phyloP scores from a whole-genome alignment of 2,797 vertebrate genomes.

The Lepilemur septentrionalis region DNA sequence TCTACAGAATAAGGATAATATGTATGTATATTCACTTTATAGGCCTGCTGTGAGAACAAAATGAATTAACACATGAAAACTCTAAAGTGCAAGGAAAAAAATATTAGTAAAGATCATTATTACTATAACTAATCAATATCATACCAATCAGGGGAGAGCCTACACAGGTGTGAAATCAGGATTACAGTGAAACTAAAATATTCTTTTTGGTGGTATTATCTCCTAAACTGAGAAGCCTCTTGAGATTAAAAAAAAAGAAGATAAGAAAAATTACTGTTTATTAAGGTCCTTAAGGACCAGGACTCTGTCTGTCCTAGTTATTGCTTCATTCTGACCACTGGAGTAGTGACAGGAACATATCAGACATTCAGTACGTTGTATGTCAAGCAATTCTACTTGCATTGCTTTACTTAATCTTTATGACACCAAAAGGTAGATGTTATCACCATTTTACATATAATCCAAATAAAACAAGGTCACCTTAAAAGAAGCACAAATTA shows the following conservation, averaged over 20 bases:
- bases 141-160: neutral
- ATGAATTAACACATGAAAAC: neutral
- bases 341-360: neutral
- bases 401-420: neutral
- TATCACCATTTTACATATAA: neutral
- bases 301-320: neutral
- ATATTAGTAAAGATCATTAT: neutral
- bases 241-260: neutral
- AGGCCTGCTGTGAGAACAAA: neutral
- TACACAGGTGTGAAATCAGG: neutral
- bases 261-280: neutral
- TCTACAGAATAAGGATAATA: neutral
- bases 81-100: neutral
- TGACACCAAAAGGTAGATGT: neutral
- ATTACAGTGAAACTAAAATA: neutral
- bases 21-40: neutral
- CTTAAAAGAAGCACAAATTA: neutral
- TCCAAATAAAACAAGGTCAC: neutral
- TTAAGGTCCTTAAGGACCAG: neutral
- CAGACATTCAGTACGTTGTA: accelerated
- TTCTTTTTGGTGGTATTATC: neutral
- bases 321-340: neutral
- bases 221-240: neutral
- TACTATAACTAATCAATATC: neutral
- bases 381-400: neutral